Base-by-base conservation (phyloP, 2,113 vertebrate species). In the Henicopernis longicauda region DNA sequence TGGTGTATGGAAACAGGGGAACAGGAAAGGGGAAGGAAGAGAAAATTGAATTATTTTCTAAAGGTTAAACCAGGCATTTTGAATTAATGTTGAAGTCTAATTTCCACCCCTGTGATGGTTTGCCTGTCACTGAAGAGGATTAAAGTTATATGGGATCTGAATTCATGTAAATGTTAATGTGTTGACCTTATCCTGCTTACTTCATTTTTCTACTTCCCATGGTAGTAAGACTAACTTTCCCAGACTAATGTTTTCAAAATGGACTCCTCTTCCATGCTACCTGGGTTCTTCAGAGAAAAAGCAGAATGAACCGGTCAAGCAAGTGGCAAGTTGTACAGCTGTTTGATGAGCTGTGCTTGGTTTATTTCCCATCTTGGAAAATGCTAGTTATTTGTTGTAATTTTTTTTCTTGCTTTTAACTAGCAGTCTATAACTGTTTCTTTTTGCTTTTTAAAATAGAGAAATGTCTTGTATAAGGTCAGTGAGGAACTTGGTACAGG, bases 141-240 rank as follows among this genome's bases (percentile, higher is more conserved):
- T 91, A 97, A 93, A 93, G 25, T 79, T 92, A 69, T 61, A 69
- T 84, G 36, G 69, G 65, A 90, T 93, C 77, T 74, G 91, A 95
- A 95, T 96, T 92, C 44, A 84, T 92, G 80, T 79, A 96, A 97
- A 97, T 94, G 82, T 95, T 97, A 96, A 96, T 84, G 57, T 86
- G 77, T 87, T 96, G 89, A 93, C 95, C 94, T 97, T 92, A 93
- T 95, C 81, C 44, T 91, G 40, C 80, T 92, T 95, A 74, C 57
- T 91, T 79, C 44, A 74, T 95, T 93, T 78, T 95, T 94, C 54
- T 78, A 4, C 69, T 95, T 92, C 73, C 57, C 11, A 13, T 57
- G 42, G 19, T 78, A 78, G n/a, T 42, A 89, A 82, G 38, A 49
- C 20, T 71, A 57, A 52, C 50, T 93, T 31, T 85, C 18, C 27